These are phyloP conservation scores for Dasyornis broadbenti DNA, from an alignment of 2,113 vertebrate species.

Conservation along the genomic window DNA sequence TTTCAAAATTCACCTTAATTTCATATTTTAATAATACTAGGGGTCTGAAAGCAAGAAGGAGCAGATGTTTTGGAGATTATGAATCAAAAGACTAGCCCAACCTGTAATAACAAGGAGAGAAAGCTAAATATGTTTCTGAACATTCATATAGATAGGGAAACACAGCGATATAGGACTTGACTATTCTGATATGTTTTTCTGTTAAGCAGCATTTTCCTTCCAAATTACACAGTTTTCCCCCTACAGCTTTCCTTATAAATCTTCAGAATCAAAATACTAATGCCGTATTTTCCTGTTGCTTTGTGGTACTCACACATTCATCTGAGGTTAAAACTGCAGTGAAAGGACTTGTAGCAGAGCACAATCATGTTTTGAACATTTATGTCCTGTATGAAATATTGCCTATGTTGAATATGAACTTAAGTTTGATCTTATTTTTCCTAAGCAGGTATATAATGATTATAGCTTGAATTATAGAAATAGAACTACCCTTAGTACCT, in stretches of 20 bases:
- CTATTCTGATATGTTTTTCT: not conserved
- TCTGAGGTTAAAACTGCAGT: not conserved
- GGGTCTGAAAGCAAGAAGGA: not conserved
- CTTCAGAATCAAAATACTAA: not conserved
- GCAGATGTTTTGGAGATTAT: not conserved
- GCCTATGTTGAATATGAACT: not conserved
- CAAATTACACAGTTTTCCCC: not conserved
- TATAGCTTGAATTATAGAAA: not conserved
- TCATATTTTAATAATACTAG: not conserved
- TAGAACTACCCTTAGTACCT: not conserved
- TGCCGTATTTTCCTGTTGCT: not conserved
- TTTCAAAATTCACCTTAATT: not conserved
- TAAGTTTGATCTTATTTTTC: not conserved
- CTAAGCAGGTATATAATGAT: not conserved
- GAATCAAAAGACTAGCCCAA: not conserved
- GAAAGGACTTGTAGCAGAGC: not conserved
- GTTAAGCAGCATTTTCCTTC: not conserved
- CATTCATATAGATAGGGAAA: not conserved
- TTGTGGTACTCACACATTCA: not conserved
- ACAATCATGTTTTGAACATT: not conserved
- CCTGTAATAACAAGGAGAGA: not conserved
- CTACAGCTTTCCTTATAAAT: not conserved
- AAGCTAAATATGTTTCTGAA: not conserved
- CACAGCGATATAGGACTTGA: not conserved
- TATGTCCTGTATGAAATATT: not conserved